Evolutionary conservation across 2,113 vertebrate species (phyloP), one percentile per base, ranked within the genome.

Genomic region (Nothoprocta perdicaria): DNA sequence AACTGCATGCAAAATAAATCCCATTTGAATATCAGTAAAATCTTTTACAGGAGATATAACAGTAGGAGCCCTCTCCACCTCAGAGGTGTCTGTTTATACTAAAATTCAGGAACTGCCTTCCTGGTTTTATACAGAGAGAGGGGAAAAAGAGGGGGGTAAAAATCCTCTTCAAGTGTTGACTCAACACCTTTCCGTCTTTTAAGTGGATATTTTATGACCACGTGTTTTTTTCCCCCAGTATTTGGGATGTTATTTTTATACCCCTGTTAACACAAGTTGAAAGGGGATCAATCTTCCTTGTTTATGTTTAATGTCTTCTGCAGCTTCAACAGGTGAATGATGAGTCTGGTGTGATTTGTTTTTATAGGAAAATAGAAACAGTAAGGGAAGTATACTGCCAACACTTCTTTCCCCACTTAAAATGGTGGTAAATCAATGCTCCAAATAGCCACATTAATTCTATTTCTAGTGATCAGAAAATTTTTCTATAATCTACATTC

Each of bases 241-340:
- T 94, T 78, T 92, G 78, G 86, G 86, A 87, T 96, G 96, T 96
- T 97, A 93, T 95, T 95, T 96, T 97, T 96, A 95, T 95, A 94
- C 82, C 93, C 94, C 90, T 94, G 87, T 96, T 96, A 96, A 95
- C 96, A 95, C 91, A 90, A 94, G 95, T 85, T 95, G 84, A 95
- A 96, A 97, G 96, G 66, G 94, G 80, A 96, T 96, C 92, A 78
- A 90, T 96, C 94, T 94, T 96, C 87, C 89, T 94, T 96, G 92
- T 96, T 95, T 95, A 96, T 95, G 85, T 75, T 88, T 90, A 81
- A 84, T 3, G 60, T 89, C 41, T 40, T 89, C 69, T 85, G 57
- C 57, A 71, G 58, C 83, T 96, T 93, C 91, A 92, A 50, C 94
- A 96, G 96, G 96, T 96, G 91, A 94, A 96, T 89, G 89, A 88